Evolutionary conservation across 1,140 invertebrate species (phyloP).

Genomic region (Drosophila pallidifrons): DNA sequence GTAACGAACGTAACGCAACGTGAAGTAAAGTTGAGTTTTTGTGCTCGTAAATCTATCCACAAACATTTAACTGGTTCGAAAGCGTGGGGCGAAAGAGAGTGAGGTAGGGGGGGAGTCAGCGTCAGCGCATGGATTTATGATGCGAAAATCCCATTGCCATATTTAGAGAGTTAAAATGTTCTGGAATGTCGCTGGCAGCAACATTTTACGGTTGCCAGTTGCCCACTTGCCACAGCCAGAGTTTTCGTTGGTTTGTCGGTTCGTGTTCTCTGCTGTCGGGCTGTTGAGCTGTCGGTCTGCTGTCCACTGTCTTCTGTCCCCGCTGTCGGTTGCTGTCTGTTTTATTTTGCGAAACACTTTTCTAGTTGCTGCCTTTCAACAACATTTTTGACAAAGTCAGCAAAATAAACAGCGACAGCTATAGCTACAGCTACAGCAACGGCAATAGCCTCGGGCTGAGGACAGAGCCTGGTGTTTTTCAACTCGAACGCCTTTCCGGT

Average conservation of each 20-base stretch:
- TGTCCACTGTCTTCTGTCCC: conserved; percentile 17
- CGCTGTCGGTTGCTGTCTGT: conserved; percentile 50
- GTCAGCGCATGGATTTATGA: conserved; percentile 59
- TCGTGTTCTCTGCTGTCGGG: no score
- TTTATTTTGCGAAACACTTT: conserved; percentile 57
- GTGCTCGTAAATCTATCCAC: conserved; percentile 40
- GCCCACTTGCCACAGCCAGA: background rate
- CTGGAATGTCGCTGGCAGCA: conserved; percentile 40
- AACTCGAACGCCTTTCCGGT: conserved; percentile 53
- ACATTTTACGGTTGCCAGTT: conserved; percentile 32
- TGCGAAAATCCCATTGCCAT: conserved; percentile 58
- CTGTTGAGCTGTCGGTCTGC: background rate
- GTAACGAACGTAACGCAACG: background rate
- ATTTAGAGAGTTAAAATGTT: conserved; percentile 37
- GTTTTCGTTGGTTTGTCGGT: no score
- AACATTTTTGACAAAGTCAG: conserved; percentile 68
- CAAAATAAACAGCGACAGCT: conserved; percentile 39
- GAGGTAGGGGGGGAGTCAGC: background rate
- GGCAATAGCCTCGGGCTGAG: conserved; percentile 9
- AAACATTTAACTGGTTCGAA: conserved; percentile 42
- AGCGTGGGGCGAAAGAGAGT: background rate
- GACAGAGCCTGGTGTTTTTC: conserved; percentile 33
- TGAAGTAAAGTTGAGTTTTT: conserved; percentile 12
- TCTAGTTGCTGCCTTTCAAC: conserved; percentile 62
- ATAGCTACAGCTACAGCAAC: background rate